Percentiles rank a stretch among this genome's conserved stretches.
Conservation (phyloP, 2,888 invertebrate genomes). For the Hecatera dysodea region DNA sequence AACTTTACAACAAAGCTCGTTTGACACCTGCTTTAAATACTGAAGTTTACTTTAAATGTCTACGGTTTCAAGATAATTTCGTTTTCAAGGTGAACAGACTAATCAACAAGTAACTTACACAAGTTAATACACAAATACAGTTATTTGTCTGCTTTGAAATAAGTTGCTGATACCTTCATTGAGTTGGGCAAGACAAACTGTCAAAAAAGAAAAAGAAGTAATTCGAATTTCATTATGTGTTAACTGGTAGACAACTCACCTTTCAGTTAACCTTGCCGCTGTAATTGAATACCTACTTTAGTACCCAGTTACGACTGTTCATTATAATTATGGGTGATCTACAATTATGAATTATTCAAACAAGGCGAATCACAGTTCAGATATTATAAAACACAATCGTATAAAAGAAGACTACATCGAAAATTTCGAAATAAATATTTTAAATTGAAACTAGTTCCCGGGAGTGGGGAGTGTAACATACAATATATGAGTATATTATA, state of each 20-base stretch:
- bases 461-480: no score
- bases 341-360: neutral
- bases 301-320: no score
- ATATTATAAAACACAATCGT: neutral
- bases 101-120: no score
- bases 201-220: neutral
- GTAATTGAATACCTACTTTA: no score
- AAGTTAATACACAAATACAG: neutral
- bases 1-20: constrained; percentile 18
- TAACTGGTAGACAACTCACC: neutral
- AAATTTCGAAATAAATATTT: neutral
- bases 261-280: neutral
- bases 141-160: neutral
- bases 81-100: neutral
- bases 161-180: neutral
- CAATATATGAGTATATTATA: no score
- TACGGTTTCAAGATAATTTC: neutral
- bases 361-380: neutral
- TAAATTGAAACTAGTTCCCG: no score
- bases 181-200: neutral
- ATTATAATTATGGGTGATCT: neutral
- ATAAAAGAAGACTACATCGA: neutral
- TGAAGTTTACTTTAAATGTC: neutral
- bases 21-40: neutral
- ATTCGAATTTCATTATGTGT: neutral